A percentile compares a stretch with the other conserved stretches of the same genome.
Conservation (phyloP, 2,113 vertebrate species). For the Marcusenius ussheri region DNA sequence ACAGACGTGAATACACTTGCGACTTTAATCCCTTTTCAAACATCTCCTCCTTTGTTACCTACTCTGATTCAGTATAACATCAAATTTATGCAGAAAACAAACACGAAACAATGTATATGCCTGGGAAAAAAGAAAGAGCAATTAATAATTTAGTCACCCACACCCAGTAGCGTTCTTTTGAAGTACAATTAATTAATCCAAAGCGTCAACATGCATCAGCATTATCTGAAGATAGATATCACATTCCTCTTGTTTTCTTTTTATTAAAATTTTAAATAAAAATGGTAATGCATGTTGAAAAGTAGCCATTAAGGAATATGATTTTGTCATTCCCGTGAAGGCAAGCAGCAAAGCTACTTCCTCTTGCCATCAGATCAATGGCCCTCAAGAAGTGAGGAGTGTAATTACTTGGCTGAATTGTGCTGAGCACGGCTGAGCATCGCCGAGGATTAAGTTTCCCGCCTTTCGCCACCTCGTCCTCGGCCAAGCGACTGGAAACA, state of each 20-base stretch:
- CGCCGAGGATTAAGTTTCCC: constrained; percentile 63
- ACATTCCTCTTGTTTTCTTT: background rate
- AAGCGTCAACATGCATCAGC: background rate
- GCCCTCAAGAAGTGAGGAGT: constrained; percentile 47
- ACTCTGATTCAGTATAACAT: background rate
- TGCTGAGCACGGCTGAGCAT: constrained; percentile 55
- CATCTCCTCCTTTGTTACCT: background rate
- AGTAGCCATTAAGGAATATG: background rate
- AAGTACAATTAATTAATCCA: constrained; percentile 1
- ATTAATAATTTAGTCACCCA: background rate
- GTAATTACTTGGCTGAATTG: constrained; percentile 61
- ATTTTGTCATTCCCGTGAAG: constrained; percentile 33
- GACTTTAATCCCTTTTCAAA: constrained; percentile 4
- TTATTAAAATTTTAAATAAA: background rate
- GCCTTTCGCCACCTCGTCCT: constrained; percentile 75
- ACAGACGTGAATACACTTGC: constrained; percentile 54
- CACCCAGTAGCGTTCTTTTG: background rate
- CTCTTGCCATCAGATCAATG: constrained; percentile 52
- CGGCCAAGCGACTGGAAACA: constrained; percentile 75
- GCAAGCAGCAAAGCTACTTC: constrained; percentile 51
- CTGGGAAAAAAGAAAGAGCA: background rate
- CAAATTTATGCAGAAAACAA: constrained; percentile 2
- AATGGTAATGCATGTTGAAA: background rate
- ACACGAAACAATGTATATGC: background rate
- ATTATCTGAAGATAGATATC: background rate